Conservation (phyloP, 2,113 vertebrate genomes). For the Petaurus breviceps region DNA sequence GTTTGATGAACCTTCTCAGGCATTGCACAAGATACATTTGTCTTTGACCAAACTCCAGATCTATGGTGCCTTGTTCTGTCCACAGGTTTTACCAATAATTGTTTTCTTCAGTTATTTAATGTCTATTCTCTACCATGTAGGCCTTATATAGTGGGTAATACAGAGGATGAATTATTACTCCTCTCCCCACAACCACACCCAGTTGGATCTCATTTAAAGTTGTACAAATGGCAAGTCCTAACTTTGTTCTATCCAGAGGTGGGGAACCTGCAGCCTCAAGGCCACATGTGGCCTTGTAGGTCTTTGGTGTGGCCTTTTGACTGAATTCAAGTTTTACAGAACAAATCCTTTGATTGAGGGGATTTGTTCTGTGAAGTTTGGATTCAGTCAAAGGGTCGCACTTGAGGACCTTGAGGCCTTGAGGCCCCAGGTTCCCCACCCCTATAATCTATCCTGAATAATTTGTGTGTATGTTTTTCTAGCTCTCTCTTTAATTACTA, state of each 20-base stretch:
- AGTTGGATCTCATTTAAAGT: background rate
- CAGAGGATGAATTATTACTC: constrained; percentile 81
- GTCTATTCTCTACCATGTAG: constrained; percentile 86
- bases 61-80: constrained; percentile 23
- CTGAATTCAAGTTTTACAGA: no score
- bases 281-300: no score
- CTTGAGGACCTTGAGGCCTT: no score
- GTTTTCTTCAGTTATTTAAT: constrained; percentile 89
- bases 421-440: no score
- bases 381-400: no score
- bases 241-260: background rate
- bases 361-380: no score
- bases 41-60: background rate
- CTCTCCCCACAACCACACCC: background rate
- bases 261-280: no score
- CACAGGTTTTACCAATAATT: constrained; percentile 86
- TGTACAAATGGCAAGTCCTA: background rate
- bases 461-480: background rate
- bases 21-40: background rate
- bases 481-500: background rate
- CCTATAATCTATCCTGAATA: no score
- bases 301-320: no score
- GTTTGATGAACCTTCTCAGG: background rate
- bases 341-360: no score
- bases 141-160: constrained; percentile 87